phyloP scores from a whole-genome alignment of 2,113 vertebrate species.

The Hydrolagus affinis region DNA sequence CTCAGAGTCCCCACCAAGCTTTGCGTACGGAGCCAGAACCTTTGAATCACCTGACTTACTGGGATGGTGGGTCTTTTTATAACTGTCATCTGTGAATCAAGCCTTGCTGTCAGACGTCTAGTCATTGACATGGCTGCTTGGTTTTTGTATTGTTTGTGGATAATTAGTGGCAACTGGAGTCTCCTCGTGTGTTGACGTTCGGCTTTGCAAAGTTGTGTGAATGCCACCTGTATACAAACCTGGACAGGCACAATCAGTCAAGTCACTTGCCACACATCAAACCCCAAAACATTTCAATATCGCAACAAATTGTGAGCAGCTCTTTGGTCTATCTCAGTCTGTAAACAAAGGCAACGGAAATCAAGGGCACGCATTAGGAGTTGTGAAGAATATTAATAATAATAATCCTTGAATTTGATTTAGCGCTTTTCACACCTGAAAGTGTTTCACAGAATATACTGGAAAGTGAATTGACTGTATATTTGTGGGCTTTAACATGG shows the following conservation, averaged over 20 bases:
- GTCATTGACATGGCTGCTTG: not conserved
- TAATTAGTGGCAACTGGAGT: slow-evolving; percentile 6
- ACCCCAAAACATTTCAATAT: too few relatives aligned
- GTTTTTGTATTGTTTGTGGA: not conserved
- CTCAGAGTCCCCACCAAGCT: not conserved
- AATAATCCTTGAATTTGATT: too few relatives aligned
- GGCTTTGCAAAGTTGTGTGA: not conserved
- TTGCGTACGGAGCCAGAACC: not conserved
- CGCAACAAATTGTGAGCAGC: not conserved
- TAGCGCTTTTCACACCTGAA: too few relatives aligned
- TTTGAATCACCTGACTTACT: not conserved
- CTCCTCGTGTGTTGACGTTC: not conserved
- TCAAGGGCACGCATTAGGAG: too few relatives aligned
- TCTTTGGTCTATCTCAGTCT: not conserved
- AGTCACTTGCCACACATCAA: not conserved
- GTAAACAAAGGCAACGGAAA: too few relatives aligned
- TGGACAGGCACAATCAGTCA: not conserved
- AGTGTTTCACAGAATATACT: too few relatives aligned
- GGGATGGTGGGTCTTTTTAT: not conserved
- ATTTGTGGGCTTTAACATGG: too few relatives aligned
- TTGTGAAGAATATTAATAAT: too few relatives aligned
- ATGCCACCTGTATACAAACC: not conserved
- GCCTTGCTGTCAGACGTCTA: not conserved
- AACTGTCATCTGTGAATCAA: not conserved
- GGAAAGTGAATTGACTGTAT: too few relatives aligned